phyloP scores from a whole-genome alignment of 1,140 invertebrate species.

The Drosophila melanogaster region DNA sequence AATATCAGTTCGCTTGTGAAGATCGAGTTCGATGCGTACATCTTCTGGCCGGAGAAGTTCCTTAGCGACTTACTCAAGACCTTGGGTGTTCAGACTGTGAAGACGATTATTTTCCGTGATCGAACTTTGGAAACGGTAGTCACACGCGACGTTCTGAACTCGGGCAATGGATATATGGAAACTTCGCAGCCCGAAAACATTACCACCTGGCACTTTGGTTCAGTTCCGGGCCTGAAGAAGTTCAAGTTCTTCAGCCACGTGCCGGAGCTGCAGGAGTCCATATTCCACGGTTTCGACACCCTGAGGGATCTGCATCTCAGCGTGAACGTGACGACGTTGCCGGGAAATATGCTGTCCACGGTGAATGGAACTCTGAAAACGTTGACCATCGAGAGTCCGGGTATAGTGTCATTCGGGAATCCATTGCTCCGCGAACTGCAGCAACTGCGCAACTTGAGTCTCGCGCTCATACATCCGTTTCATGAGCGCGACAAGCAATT shows the following conservation, averaged over 20 bases:
- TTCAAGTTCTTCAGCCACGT: slow-evolving; percentile 59
- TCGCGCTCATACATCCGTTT: slow-evolving; percentile 20
- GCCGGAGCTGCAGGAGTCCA: slow-evolving; percentile 32
- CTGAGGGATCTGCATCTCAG: slow-evolving; percentile 48
- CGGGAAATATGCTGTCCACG: slow-evolving; percentile 37
- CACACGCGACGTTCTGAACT: not conserved
- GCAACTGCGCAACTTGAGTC: slow-evolving; percentile 56
- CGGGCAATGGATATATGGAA: not conserved
- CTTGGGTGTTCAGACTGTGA: slow-evolving; percentile 46
- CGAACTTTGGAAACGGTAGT: slow-evolving; percentile 47
- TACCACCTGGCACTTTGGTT: slow-evolving; percentile 52
- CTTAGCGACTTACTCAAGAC: slow-evolving; percentile 40
- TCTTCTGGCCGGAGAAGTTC: slow-evolving; percentile 56
- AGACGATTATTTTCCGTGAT: slow-evolving; percentile 53
- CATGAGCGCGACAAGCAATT: not conserved
- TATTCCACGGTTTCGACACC: slow-evolving; percentile 55
- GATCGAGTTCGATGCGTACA: slow-evolving; percentile 69
- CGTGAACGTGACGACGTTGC: slow-evolving; percentile 40
- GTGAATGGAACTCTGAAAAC: slow-evolving; percentile 45
- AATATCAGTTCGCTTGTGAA: slow-evolving; percentile 47
- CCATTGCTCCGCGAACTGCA: slow-evolving; percentile 44
- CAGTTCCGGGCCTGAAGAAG: slow-evolving; percentile 39
- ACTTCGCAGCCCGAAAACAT: slow-evolving; percentile 6
- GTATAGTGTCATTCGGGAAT: slow-evolving; percentile 41
- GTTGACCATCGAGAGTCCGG: slow-evolving; percentile 54